These are phyloP conservation scores for Remorina albescens DNA, from an alignment of 2,797 vertebrate species.

Conservation along the genomic window DNA sequence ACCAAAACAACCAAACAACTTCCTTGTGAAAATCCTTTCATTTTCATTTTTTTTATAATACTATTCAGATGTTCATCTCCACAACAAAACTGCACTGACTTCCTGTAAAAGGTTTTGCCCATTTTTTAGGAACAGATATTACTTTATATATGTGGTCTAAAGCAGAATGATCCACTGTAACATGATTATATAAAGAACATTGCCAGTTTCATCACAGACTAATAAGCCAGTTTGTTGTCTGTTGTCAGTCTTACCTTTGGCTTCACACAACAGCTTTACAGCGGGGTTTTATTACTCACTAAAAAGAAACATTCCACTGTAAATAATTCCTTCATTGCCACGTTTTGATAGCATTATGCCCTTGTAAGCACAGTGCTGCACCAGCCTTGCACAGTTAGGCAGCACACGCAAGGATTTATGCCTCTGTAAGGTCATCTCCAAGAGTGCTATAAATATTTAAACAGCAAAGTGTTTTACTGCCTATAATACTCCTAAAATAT, in stretches of 20 bases:
- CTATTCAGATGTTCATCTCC: background rate
- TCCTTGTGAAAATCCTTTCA: too few relatives aligned
- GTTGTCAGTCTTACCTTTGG: conserved; percentile 4
- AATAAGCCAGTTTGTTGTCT: conserved; percentile 10
- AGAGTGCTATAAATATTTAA: conserved; percentile 49
- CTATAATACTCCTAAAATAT: background rate
- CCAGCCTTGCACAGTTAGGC: conserved; percentile 4
- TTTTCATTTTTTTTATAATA: background rate
- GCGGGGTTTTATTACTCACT: background rate
- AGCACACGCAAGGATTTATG: conserved; percentile 33
- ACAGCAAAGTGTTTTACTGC: conserved; percentile 13
- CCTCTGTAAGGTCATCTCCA: conserved; percentile 25
- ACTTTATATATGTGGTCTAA: background rate
- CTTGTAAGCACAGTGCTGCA: conserved; percentile 24
- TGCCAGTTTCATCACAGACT: conserved; percentile 35
- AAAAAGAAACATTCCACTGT: background rate
- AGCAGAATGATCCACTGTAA: conserved; percentile 13
- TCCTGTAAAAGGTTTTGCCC: too few relatives aligned
- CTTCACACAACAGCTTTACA: conserved; percentile 17
- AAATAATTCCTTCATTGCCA: conserved; percentile 25
- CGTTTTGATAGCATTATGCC: conserved; percentile 27
- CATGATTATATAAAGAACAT: conserved; percentile 27
- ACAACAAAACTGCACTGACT: background rate
- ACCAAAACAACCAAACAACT: too few relatives aligned
- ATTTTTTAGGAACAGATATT: too few relatives aligned